phyloP scores from a whole-genome alignment of 2,113 vertebrate species.

The Sinocyclocheilus maitianheensis region DNA sequence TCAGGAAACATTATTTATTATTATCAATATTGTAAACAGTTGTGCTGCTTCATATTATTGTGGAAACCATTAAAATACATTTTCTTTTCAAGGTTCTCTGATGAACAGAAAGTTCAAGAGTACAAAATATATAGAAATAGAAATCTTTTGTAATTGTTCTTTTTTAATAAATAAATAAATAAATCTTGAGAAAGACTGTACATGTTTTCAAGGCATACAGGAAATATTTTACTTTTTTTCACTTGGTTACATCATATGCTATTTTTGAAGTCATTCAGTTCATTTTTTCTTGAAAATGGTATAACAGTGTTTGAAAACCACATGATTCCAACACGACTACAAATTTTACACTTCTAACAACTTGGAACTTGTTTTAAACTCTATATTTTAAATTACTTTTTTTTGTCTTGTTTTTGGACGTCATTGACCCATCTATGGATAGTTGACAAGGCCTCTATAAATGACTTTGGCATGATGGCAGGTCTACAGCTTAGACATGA shows the following conservation, averaged over 20 bases:
- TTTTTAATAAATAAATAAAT: no score
- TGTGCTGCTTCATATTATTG: not conserved
- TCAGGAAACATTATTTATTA: not conserved
- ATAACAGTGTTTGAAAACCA: not conserved
- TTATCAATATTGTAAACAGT: not conserved
- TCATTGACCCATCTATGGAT: not conserved
- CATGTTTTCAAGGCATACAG: not conserved
- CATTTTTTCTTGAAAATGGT: not conserved
- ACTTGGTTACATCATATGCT: not conserved
- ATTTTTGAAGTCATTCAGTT: not conserved
- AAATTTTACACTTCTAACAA: not conserved
- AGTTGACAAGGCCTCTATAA: constrained; percentile 9
- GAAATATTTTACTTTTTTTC: not conserved
- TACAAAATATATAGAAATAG: no score
- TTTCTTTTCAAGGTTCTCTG: no score
- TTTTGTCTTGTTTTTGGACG: not conserved
- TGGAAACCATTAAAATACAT: no score
- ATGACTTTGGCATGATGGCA: not conserved
- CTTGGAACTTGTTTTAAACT: not conserved
- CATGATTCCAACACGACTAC: not conserved
- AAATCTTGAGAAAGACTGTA: not conserved
- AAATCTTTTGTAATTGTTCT: no score
- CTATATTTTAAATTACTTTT: not conserved
- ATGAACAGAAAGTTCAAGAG: no score
- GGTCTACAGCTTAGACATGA: constrained; percentile 21